phyloP scores from a whole-genome alignment of 1,140 invertebrate genomes.

The Battus philenor region DNA sequence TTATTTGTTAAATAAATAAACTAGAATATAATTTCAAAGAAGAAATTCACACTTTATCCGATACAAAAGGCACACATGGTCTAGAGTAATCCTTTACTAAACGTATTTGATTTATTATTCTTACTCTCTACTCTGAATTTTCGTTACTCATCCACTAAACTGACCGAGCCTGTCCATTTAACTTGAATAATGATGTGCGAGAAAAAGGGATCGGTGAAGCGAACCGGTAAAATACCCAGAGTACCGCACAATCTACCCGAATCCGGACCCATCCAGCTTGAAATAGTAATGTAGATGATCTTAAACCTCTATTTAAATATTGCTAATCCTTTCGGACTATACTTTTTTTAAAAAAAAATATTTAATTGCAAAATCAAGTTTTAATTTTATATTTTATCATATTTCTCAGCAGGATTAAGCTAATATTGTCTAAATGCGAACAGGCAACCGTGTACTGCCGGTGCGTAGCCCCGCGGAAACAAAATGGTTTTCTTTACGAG shows the following conservation, averaged over 20 bases:
- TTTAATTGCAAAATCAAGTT: too few species aligned
- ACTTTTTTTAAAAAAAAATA: neutral
- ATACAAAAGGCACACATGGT: neutral
- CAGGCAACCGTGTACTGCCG: slow-evolving; percentile 40
- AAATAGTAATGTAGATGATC: slow-evolving; percentile 14
- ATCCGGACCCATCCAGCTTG: slow-evolving; percentile 1
- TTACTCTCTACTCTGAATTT: slow-evolving; percentile 24
- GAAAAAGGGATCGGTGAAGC: slow-evolving; percentile 37
- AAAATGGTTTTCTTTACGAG: slow-evolving; percentile 72
- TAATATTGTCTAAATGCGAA: slow-evolving; percentile 54
- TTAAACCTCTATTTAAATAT: slow-evolving; percentile 10
- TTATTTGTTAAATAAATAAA: too few species aligned
- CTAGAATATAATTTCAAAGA: too few species aligned
- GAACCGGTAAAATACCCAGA: slow-evolving; percentile 39
- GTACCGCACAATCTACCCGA: slow-evolving; percentile 14
- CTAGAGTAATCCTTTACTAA: slow-evolving; percentile 1
- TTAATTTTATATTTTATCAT: too few species aligned
- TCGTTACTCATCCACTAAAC: slow-evolving; percentile 50
- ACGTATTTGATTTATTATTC: slow-evolving; percentile 10
- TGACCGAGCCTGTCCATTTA: slow-evolving; percentile 51
- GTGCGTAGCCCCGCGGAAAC: slow-evolving; percentile 63
- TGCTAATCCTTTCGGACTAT: slow-evolving; percentile 4
- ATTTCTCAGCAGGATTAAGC: slow-evolving; percentile 17
- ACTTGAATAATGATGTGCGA: slow-evolving; percentile 59
- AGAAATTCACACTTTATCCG: too few species aligned